phyloP scores from a whole-genome alignment of 64 coral and sea anemone genomes.

The Dendronephthya gigantea region DNA sequence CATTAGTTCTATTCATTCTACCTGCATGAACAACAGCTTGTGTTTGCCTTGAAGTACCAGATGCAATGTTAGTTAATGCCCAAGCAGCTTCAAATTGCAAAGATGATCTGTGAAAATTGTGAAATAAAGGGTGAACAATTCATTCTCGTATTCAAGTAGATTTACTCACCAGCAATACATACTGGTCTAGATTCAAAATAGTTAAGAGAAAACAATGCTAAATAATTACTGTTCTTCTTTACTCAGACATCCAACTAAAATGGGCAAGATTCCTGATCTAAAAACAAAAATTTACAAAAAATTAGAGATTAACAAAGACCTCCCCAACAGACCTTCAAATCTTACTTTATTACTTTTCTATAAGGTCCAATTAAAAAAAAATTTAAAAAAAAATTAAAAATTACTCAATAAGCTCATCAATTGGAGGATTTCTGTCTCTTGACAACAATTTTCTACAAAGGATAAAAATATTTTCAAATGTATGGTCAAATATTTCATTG shows the following conservation, averaged over 20 bases:
- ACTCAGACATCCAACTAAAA: slow-evolving; percentile 53
- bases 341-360: no score
- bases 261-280: slow-evolving; percentile 69
- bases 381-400: not conserved
- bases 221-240: slow-evolving; percentile 51
- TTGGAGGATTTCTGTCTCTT: slow-evolving; percentile 92
- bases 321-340: no score
- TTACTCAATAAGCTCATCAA: slow-evolving; percentile 97
- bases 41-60: slow-evolving; percentile 90
- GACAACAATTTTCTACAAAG: slow-evolving; percentile 72
- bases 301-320: no score
- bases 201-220: no score
- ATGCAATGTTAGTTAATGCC: slow-evolving; percentile 95
- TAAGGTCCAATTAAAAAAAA: no score
- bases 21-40: slow-evolving; percentile 86
- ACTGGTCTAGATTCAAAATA: no score
- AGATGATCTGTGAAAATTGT: slow-evolving; percentile 42
- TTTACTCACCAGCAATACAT: not conserved
- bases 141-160: no score
- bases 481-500: no score
- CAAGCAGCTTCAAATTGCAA: slow-evolving; percentile 98
- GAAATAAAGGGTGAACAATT: no score
- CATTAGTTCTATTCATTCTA: not conserved
- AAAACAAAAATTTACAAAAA: not conserved
- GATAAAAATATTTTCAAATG: no score